Conservation (phyloP, 2,113 vertebrate genomes). For the Myxocyprinus asiaticus region DNA sequence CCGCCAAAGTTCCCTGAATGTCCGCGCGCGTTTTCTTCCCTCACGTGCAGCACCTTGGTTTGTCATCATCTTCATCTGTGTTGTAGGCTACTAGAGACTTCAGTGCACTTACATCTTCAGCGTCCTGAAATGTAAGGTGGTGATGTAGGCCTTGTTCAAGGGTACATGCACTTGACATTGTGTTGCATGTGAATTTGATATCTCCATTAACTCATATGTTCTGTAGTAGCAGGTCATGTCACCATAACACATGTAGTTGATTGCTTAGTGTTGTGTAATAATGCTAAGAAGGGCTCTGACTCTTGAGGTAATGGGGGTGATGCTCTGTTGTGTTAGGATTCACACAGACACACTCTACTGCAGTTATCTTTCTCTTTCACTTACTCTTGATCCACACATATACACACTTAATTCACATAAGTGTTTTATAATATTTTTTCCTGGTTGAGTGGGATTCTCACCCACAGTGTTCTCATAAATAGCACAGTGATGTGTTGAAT, state of each 20-base stretch:
- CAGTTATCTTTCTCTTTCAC: neutral
- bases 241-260: neutral
- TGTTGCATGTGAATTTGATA: slow-evolving; percentile 2
- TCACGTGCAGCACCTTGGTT: slow-evolving; percentile 30
- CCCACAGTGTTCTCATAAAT: slow-evolving; percentile 29
- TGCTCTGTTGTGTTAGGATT: neutral
- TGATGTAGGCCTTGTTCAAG: slow-evolving; percentile 40
- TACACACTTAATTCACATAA: neutral
- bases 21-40: neutral
- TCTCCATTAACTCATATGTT: too few relatives aligned
- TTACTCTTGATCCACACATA: neutral
- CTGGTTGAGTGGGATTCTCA: slow-evolving; percentile 35
- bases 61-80: neutral
- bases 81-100: neutral
- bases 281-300: neutral
- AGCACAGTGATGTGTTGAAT: slow-evolving; percentile 15
- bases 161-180: neutral
- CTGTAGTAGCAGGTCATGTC: too few relatives aligned
- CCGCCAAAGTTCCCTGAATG: neutral
- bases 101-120: neutral
- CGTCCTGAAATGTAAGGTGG: slow-evolving; percentile 6
- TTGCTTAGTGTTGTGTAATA: neutral
- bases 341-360: neutral
- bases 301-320: neutral
- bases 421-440: slow-evolving; percentile 36